A percentile compares a stretch with the other conserved stretches of the same genome.
phyloP scores from a whole-genome alignment of 2,113 vertebrate species.

The Polypterus bichir region DNA sequence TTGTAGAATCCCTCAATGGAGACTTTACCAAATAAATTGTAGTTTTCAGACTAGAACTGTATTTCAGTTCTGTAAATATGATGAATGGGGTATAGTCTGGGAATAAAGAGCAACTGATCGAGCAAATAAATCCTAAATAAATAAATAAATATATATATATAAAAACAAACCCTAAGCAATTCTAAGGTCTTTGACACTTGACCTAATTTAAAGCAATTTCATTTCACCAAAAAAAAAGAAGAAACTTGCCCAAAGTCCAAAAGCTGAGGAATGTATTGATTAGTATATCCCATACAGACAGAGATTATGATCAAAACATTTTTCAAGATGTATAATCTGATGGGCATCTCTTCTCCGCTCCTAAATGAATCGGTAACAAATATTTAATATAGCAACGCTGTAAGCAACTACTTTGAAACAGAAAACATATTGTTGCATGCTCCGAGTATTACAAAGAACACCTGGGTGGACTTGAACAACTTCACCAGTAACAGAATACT shows the following conservation, averaged over 20 bases:
- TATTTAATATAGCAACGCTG: slow-evolving; percentile 20
- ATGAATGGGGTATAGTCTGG: no score
- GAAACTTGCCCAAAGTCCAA: slow-evolving; percentile 13
- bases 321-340: slow-evolving; percentile 15
- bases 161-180: no score
- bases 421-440: slow-evolving; percentile 43
- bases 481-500: slow-evolving; percentile 80
- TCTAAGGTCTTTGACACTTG: no score
- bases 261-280: slow-evolving; percentile 16
- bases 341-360: slow-evolving; percentile 9
- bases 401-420: slow-evolving; percentile 35
- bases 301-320: slow-evolving; percentile 11
- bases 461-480: slow-evolving; percentile 67
- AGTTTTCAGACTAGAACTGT: no score
- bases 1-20: no score
- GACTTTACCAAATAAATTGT: no score
- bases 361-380: slow-evolving; percentile 14
- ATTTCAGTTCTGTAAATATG: no score
- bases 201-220: no score
- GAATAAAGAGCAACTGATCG: no score
- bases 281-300: slow-evolving; percentile 9
- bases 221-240: background rate
- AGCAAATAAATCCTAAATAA: no score
- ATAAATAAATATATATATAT: no score
- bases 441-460: slow-evolving; percentile 69